A percentile compares a stretch with the other conserved stretches of the same genome.
phyloP scores from a whole-genome alignment of 2,888 invertebrate species.

The Neoascia interrupta region DNA sequence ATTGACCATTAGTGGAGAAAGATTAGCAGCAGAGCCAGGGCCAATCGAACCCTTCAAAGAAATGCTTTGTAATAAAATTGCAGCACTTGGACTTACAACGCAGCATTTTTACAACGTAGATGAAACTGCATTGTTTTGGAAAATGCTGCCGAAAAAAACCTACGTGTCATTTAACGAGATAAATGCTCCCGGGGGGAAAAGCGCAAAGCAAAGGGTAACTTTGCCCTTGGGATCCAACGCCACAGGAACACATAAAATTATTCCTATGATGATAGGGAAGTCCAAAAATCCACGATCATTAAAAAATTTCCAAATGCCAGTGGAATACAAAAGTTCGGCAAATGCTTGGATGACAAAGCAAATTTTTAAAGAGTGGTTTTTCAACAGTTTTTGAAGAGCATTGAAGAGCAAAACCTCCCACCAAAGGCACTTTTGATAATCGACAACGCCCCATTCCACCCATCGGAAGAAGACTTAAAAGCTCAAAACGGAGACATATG shows the following conservation, averaged over 20 bases:
- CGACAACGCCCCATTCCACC: no score
- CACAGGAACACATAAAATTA: conserved; percentile 2
- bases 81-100: conserved; percentile 5
- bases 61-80: no score
- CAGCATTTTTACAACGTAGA: conserved; percentile 10
- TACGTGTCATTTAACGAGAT: background rate
- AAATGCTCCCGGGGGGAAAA: conserved; percentile 14
- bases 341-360: no score
- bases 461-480: no score
- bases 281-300: background rate
- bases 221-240: no score
- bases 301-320: conserved; percentile 2
- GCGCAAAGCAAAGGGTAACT: conserved; percentile 8
- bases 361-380: background rate
- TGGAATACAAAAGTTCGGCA: no score
- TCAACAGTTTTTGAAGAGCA: background rate
- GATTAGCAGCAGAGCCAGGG: conserved; percentile 5
- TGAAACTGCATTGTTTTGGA: no score
- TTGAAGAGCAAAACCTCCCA: background rate
- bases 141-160: no score
- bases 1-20: conserved; percentile 9
- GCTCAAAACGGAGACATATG: no score
- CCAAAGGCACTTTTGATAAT: no score
- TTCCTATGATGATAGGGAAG: conserved; percentile 7
- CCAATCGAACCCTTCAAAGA: background rate